Conservation (phyloP, 2,888 invertebrate species). For the Mythimna loreyi region DNA sequence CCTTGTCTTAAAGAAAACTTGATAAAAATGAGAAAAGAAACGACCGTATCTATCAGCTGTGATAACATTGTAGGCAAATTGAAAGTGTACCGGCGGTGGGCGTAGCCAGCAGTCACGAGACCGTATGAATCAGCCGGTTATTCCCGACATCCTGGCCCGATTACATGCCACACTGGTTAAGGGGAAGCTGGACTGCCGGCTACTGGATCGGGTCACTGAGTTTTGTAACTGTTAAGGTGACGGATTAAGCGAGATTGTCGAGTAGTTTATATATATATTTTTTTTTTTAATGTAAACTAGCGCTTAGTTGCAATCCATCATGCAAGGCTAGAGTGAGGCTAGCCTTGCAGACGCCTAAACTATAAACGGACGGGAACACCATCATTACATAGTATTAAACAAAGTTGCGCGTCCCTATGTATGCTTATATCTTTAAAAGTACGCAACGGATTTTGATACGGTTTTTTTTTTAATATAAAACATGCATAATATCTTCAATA, state of each 20-base stretch:
- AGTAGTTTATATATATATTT: neutral
- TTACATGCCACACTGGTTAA: slow-evolving; percentile 78
- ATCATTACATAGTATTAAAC: too few species aligned
- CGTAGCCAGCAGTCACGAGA: slow-evolving; percentile 72
- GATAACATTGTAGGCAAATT: slow-evolving; percentile 49
- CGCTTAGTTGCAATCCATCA: too few species aligned
- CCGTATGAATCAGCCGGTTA: slow-evolving; percentile 84
- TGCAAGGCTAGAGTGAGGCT: too few species aligned
- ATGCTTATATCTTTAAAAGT: too few species aligned
- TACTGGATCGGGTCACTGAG: slow-evolving; percentile 29
- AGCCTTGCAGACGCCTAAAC: too few species aligned
- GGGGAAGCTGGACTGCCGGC: slow-evolving; percentile 66
- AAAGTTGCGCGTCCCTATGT: too few species aligned
- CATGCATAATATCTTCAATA: too few species aligned
- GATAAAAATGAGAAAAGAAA: slow-evolving; percentile 11
- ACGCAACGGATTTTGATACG: too few species aligned
- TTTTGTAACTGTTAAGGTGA: neutral
- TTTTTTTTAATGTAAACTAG: too few species aligned
- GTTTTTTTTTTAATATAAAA: too few species aligned
- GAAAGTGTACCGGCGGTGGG: slow-evolving; percentile 68
- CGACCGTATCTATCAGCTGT: slow-evolving; percentile 64
- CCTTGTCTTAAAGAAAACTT: neutral
- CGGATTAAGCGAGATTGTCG: too few species aligned
- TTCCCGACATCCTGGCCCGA: slow-evolving; percentile 87
- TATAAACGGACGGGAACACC: too few species aligned